Evolutionary conservation across 2,797 vertebrate genomes (phyloP), one percentile per base, ranked within the genome.

Genomic region (Anniella stebbinsi): DNA sequence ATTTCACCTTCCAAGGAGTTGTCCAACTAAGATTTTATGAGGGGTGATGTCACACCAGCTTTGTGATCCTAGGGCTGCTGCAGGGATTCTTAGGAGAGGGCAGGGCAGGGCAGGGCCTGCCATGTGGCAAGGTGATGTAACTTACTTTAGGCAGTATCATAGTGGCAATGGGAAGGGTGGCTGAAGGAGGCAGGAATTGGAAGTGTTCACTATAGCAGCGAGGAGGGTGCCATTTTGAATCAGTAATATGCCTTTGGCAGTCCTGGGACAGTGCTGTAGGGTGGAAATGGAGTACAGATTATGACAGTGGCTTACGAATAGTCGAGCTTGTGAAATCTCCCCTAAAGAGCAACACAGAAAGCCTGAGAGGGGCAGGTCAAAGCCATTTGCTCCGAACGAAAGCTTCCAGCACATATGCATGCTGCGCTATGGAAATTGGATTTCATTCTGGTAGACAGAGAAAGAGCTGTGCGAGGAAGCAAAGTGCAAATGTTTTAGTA

Each of bases 401-500:
- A 36, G 8, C 78, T 92, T 89, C 80, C 63, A 28, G 87, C 63
- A 91, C 48, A 54, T 83, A 67, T 60, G 33, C 18, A 11, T 77
- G 86, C 84, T 85, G 87, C 30, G 1, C 0, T 41, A 92, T 90
- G 87, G 72, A 28, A 83, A 72, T 54, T 70, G 2, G 23, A 69
- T 80, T 84, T 38, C 80, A 11, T 91, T 69, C 12, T 88, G 77
- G 87, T 86, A 91, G 77, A 69, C 21, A n/a, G 82, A 67, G 84
- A 87, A 57, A 90, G 70, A 70, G 30, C 77, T 21, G 70, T 60
- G 87, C 54, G 88, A 87, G 54, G 92, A 83, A 5, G 75, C n/a
- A 67, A 80, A 86, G 83, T 10, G 83, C 54, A 36, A 28, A 41
- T 72, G 8, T 70, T 78, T 45, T 28, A n/a, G 0, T 0, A 0